Percentiles rank a stretch among this genome's conserved stretches.
phyloP scores from a whole-genome alignment of 23 tunicate genomes.

The Trididemnum clinides region DNA sequence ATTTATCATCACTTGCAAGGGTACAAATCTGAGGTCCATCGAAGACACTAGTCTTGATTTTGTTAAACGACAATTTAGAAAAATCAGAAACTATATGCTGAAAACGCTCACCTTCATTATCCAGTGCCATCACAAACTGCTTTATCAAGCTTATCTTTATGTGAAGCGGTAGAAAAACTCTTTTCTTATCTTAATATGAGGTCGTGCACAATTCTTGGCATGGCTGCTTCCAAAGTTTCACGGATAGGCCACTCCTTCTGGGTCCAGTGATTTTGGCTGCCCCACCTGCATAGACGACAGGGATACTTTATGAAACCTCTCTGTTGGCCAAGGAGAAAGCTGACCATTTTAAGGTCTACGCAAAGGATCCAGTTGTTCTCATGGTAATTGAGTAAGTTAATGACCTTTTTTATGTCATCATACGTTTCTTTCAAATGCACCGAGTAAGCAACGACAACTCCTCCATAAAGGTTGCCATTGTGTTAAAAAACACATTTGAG shows the following conservation, averaged over 20 bases:
- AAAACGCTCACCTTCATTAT: conserved; percentile 20
- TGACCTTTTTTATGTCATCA: background rate
- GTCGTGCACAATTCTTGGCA: conserved; percentile 28
- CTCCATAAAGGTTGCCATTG: conserved; percentile 22
- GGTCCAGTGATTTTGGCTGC: conserved; percentile 20
- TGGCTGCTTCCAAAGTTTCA: conserved; percentile 42
- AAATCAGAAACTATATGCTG: conserved; percentile 15
- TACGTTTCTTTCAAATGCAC: conserved; percentile 1
- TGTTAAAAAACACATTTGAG: too few relatives aligned
- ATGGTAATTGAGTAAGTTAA: background rate
- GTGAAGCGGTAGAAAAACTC: conserved; percentile 8
- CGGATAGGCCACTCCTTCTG: conserved; percentile 4
- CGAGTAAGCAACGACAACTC: background rate
- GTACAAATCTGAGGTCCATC: conserved; percentile 38
- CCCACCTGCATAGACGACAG: conserved; percentile 12
- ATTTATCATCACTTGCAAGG: conserved; percentile 3
- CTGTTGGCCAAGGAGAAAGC: background rate
- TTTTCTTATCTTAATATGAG: background rate
- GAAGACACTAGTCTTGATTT: conserved; percentile 29
- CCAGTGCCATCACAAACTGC: conserved; percentile 15
- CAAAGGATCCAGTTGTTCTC: conserved; percentile 19
- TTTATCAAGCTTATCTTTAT: conserved; percentile 8
- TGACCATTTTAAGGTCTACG: conserved; percentile 10
- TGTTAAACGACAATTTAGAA: conserved; percentile 14
- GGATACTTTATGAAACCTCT: conserved; percentile 12